Conservation (phyloP, 2,888 invertebrate species). For the Torymus tubicola region DNA sequence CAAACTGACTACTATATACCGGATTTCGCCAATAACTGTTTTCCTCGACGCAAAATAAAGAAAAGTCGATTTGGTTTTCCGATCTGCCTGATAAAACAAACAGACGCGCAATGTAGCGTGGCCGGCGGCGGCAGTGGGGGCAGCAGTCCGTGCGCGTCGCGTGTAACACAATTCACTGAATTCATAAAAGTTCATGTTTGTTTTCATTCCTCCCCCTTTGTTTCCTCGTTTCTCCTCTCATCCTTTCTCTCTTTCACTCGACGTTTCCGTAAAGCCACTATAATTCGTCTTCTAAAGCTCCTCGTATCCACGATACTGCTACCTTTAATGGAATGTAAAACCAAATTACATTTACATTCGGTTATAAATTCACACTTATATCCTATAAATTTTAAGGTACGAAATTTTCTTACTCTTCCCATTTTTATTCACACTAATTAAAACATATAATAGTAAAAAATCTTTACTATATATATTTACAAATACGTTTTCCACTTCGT, state of each 20-base stretch:
- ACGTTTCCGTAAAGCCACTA: background rate
- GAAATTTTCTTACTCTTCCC: no score
- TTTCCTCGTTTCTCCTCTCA: background rate
- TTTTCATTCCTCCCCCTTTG: conserved; percentile 12
- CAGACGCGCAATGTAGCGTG: background rate
- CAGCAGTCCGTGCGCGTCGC: background rate
- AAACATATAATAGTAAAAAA: no score
- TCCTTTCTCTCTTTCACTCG: background rate
- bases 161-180: conserved; percentile 32
- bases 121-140: no score
- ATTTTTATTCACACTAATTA: no score
- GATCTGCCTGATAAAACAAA: conserved; percentile 37
- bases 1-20: no score
- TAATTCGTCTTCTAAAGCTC: conserved; percentile 13
- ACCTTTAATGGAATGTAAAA: conserved; percentile 6
- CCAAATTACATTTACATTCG: background rate
- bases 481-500: no score
- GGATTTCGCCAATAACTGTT: conserved; percentile 8
- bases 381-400: background rate
- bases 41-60: conserved; percentile 26
- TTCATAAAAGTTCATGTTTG: conserved; percentile 31
- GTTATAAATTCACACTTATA: background rate
- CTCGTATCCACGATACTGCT: background rate
- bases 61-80: conserved; percentile 33
- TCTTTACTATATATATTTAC: no score